These are phyloP conservation scores for Paramormyrops kingsleyae DNA, from an alignment of 2,113 vertebrate genomes.

Conservation along the genomic window DNA sequence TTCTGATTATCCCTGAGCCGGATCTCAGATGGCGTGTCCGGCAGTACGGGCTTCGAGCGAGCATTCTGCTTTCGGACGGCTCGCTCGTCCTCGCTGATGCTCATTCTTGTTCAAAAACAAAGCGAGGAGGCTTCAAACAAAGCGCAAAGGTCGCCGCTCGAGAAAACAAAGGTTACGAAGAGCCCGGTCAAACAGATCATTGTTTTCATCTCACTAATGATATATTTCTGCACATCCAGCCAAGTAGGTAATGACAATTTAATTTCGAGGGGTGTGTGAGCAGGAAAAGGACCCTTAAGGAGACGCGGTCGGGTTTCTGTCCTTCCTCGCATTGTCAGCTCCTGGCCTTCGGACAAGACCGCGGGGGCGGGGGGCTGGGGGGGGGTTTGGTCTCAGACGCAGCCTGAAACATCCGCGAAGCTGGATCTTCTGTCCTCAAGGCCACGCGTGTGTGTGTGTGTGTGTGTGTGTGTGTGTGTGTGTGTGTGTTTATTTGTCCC, in stretches of 20 bases:
- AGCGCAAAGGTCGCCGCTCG: not conserved
- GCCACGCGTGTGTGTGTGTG: not conserved
- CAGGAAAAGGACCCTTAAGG: conserved; percentile 43
- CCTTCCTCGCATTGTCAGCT: conserved; percentile 44
- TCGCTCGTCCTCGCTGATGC: not conserved
- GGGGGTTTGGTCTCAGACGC: not conserved
- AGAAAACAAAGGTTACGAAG: not conserved
- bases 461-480: not conserved
- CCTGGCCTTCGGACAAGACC: not conserved
- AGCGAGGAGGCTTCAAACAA: not conserved
- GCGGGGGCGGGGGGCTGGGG: not conserved
- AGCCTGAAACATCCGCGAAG: not conserved
- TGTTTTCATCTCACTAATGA: conserved; percentile 57
- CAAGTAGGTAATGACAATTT: conserved; percentile 51
- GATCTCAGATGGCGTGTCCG: not conserved
- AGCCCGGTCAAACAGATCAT: conserved; percentile 31
- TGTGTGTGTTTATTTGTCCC: not conserved
- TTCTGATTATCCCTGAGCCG: not conserved
- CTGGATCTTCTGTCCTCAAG: not conserved
- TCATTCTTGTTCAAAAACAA: not conserved
- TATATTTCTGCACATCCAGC: conserved; percentile 45
- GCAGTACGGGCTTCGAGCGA: not conserved
- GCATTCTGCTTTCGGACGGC: not conserved
- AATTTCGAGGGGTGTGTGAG: conserved; percentile 39
- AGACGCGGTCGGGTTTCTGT: conserved; percentile 33